phyloP scores from a whole-genome alignment of 2,888 invertebrate genomes.

The Noctua fimbriata region DNA sequence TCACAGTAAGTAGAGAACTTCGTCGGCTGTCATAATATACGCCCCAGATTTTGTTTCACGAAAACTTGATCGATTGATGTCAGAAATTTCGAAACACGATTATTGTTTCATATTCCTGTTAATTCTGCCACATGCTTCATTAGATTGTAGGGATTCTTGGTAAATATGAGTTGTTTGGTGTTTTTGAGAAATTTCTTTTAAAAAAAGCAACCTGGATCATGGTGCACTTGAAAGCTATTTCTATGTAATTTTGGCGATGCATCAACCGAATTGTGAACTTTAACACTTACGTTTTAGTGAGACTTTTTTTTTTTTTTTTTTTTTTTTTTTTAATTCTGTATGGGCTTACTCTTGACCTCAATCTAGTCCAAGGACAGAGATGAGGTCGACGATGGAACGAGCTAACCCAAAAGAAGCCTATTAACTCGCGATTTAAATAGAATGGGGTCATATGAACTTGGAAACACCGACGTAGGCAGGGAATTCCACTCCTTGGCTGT shows the following conservation, averaged over 20 bases:
- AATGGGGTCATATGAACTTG: no score
- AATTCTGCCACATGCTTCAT: not conserved
- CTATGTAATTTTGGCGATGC: no score
- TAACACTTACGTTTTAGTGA: not conserved
- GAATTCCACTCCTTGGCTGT: no score
- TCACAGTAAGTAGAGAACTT: constrained; percentile 35
- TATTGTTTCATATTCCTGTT: constrained; percentile 26
- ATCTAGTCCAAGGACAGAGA: no score
- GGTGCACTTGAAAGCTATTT: no score
- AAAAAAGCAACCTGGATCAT: not conserved
- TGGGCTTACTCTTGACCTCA: no score
- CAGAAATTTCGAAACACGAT: constrained; percentile 24
- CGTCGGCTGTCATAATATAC: constrained; percentile 20
- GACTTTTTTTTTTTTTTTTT: no score
- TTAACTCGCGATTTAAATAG: no score
- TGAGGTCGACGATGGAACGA: no score
- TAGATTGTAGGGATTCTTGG: not conserved
- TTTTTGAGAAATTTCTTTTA: not conserved
- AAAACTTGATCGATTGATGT: constrained; percentile 53
- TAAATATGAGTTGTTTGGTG: not conserved
- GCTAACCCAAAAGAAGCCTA: no score
- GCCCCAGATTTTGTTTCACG: constrained; percentile 46
- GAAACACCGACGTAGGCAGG: no score
- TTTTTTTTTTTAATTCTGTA: no score
- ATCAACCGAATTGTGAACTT: not conserved